A percentile compares a stretch with the other conserved stretches of the same genome.
phyloP scores from a whole-genome alignment of 2,888 invertebrate genomes.

The Euproctis similis region DNA sequence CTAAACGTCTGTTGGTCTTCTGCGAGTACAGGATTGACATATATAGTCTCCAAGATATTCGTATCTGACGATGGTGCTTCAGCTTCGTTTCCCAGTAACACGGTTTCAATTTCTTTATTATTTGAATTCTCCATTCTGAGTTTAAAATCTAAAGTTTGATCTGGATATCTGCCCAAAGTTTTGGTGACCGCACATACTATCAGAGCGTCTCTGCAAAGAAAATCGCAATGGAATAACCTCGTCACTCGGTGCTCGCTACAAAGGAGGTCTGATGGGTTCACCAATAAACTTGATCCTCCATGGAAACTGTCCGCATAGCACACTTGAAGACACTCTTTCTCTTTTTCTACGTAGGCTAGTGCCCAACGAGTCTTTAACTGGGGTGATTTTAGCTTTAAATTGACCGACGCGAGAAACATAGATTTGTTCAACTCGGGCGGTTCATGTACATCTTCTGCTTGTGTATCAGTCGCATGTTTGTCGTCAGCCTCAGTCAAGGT shows the following conservation, averaged over 20 bases:
- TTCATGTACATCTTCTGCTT: not conserved
- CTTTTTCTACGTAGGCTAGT: slow-evolving; percentile 34
- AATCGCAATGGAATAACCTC: slow-evolving; percentile 56
- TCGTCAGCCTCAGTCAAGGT: not conserved
- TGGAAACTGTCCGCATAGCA: slow-evolving; percentile 60
- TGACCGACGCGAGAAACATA: slow-evolving; percentile 25
- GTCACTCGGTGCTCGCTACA: slow-evolving; percentile 27
- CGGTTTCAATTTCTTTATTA: slow-evolving; percentile 16
- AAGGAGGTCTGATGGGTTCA: slow-evolving; percentile 47
- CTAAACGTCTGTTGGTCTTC: slow-evolving; percentile 16
- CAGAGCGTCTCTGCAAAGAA: slow-evolving; percentile 31
- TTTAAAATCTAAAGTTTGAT: slow-evolving; percentile 43
- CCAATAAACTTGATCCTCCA: slow-evolving; percentile 70
- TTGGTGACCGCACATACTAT: slow-evolving; percentile 59
- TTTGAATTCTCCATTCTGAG: slow-evolving; percentile 25
- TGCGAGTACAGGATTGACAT: slow-evolving; percentile 25
- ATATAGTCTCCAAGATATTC: slow-evolving; percentile 7
- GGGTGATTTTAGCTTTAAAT: slow-evolving; percentile 26
- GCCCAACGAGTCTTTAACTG: slow-evolving; percentile 21
- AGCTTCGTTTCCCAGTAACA: slow-evolving; percentile 33
- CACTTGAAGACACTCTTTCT: slow-evolving; percentile 45
- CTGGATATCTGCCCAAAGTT: slow-evolving; percentile 16
- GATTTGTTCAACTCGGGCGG: not conserved
- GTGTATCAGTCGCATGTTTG: not conserved
- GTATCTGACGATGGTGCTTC: slow-evolving; percentile 5